Evolutionary conservation across 2,797 vertebrate genomes (phyloP).

Genomic region (Pipistrellus pygmaeus): DNA sequence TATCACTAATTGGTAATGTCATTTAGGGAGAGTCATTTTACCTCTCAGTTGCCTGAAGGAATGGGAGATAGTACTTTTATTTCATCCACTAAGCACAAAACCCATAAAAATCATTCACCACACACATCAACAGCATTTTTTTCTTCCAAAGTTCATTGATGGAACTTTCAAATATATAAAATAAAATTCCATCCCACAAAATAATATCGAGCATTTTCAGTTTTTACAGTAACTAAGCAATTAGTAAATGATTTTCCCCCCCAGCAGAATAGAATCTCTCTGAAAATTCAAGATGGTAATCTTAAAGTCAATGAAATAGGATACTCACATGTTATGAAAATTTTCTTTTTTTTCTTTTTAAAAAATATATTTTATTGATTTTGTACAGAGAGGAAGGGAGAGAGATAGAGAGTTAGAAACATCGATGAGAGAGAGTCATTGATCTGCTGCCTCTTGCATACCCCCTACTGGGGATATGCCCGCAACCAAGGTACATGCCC

Average conservation of each 20-base stretch:
- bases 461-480: too few relatives aligned
- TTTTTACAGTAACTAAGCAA: conserved; percentile 30
- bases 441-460: too few relatives aligned
- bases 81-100: conserved; percentile 25
- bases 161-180: not conserved
- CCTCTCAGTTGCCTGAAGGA: conserved; percentile 3
- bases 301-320: conserved; percentile 57
- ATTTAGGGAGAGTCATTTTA: conserved; percentile 60
- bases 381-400: too few relatives aligned
- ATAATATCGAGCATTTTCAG: not conserved
- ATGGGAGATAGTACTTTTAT: conserved; percentile 31
- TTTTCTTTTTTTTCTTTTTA: too few relatives aligned
- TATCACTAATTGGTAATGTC: conserved; percentile 53
- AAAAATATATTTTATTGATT: too few relatives aligned
- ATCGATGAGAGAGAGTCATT: too few relatives aligned
- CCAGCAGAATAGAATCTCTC: conserved; percentile 31
- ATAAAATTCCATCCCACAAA: conserved; percentile 23
- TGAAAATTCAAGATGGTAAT: conserved; percentile 49
- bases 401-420: too few relatives aligned
- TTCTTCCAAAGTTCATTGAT: not conserved
- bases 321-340: not conserved
- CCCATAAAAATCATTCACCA: not conserved
- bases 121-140: not conserved
- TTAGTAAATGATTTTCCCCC: not conserved
- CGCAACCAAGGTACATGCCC: too few relatives aligned